phyloP scores from a whole-genome alignment of 2,888 invertebrate genomes.

The Drosophila mercatorum region DNA sequence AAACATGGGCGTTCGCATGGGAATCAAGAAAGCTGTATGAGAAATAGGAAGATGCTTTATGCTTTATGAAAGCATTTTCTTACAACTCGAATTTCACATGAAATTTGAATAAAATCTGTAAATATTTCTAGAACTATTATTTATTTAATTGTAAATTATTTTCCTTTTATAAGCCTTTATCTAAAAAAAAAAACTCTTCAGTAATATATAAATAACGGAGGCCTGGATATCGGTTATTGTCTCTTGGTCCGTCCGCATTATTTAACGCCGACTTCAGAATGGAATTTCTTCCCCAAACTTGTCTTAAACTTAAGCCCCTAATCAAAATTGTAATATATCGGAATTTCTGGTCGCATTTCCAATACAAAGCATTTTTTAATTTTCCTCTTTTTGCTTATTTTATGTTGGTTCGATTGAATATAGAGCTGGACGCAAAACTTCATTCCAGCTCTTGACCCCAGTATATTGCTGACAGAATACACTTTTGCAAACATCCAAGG shows the following conservation, averaged over 20 bases:
- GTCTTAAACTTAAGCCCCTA: not conserved
- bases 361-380: not conserved
- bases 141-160: not conserved
- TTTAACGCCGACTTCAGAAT: not conserved
- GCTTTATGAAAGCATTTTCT: not conserved
- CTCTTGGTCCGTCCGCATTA: too few relatives aligned
- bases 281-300: not conserved
- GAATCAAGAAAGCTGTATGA: not conserved
- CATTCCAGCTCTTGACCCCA: constrained; percentile 7
- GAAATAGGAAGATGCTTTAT: not conserved
- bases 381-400: not conserved
- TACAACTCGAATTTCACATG: not conserved
- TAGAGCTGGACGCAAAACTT: not conserved
- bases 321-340: not conserved
- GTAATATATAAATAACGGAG: too few relatives aligned
- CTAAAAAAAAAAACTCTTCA: too few relatives aligned
- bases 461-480: not conserved
- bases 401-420: not conserved
- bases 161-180: too few relatives aligned
- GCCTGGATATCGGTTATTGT: too few relatives aligned
- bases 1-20: not conserved
- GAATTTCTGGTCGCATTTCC: not conserved
- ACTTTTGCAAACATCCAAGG: not conserved
- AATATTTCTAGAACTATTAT: not conserved
- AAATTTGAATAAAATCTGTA: not conserved